Base-by-base conservation (phyloP, 1,140 invertebrate genomes). In the Bombyx mori region DNA sequence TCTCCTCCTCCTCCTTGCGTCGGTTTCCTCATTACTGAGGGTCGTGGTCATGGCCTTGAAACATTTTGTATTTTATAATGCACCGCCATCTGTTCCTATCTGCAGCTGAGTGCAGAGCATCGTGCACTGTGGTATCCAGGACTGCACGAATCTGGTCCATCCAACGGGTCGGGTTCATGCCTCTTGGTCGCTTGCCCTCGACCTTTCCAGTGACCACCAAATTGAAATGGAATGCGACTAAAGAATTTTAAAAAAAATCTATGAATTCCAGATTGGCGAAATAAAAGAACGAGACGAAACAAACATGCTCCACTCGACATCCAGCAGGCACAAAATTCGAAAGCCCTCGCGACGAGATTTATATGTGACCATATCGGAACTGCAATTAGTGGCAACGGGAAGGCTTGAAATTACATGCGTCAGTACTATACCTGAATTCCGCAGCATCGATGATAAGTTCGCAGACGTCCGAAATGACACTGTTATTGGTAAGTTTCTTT, bases 401-500 rank as follows among this genome's bases (percentile, higher is more conserved):
- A 74, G 87, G 56, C 78, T 92, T 7, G 87, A 91, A 57, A 88
- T 93, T n/a, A 90, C 89, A 42, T 93, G 92, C 65, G 89, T 91
- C 69, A 89, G 91, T 60, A 92, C 92, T 12, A 93, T 93, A 66
- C 92, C 92, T 0, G 89, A 89, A 67, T 88, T 88, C 57, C 70
- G 83, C 54, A 87, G 73, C 56, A 86, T 86, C 18, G 71, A 82
- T n/a, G 83, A 85, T 58, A 82, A 77, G 53, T 89, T 88, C 58
- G 87, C 87, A 10, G 87, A 89, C 58, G 63, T 82, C 6, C 80
- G 79, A 63, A 88, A 88, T 55, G 82, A 88, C 56, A 86, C 79
- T 44, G 80, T 81, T 26, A 79, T 82, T 54, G 81, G 81, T 84
- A 65, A 73, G 68, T 26, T 60, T 58, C 35, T 55, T 58, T 26